Percentiles rank a stretch among this genome's conserved stretches.
Evolutionary conservation across 2,888 invertebrate genomes (phyloP).

Genomic region (Cantharis nigra): DNA sequence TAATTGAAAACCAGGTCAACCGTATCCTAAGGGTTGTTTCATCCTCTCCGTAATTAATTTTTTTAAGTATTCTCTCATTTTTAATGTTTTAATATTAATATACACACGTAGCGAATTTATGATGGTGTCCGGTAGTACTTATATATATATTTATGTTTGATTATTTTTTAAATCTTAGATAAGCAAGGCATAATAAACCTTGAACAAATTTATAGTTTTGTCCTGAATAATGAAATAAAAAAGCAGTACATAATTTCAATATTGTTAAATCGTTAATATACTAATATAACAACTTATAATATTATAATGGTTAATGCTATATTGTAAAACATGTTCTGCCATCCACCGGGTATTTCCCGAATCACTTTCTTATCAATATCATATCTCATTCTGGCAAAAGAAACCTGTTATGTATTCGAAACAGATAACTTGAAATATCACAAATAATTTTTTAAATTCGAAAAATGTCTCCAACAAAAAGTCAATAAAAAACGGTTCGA

Average conservation of each 20-base stretch:
- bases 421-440: background rate
- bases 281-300: too few species aligned
- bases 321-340: background rate
- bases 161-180: background rate
- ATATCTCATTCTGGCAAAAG: background rate
- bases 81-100: background rate
- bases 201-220: background rate
- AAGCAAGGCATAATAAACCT: background rate
- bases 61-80: background rate
- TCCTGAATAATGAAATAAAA: background rate
- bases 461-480: too few species aligned
- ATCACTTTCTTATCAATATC: background rate
- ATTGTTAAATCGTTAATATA: background rate
- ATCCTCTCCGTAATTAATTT: slow-evolving; percentile 16
- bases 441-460: background rate
- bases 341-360: too few species aligned
- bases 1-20: slow-evolving; percentile 22
- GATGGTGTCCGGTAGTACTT: background rate
- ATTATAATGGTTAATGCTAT: too few species aligned
- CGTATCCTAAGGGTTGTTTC: slow-evolving; percentile 18
- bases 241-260: background rate
- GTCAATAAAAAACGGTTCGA: background rate
- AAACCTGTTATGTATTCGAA: background rate
- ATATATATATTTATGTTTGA: background rate
- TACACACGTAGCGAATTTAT: background rate